These are phyloP conservation scores for Catocala fraxini DNA, from an alignment of 2,888 invertebrate species.

Conservation along the genomic window DNA sequence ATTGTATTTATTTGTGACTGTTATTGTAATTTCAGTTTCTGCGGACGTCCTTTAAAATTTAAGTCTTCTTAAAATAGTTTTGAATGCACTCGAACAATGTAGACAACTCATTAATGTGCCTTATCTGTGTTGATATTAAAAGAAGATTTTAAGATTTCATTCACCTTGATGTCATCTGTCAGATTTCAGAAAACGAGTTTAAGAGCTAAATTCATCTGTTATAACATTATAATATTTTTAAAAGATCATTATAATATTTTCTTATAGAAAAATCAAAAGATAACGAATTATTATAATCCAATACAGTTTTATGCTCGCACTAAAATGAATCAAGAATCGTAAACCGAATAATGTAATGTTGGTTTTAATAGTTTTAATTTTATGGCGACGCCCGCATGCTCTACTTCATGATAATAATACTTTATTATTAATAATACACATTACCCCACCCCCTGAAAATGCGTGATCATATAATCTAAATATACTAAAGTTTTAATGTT, in stretches of 20 bases:
- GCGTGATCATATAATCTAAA: background rate
- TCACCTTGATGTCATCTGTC: background rate
- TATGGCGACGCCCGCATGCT: slow-evolving; percentile 73
- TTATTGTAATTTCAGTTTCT: too few species aligned
- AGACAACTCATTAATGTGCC: too few species aligned
- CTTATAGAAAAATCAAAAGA: slow-evolving; percentile 31
- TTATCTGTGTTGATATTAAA: too few species aligned
- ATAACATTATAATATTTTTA: background rate
- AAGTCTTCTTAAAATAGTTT: too few species aligned
- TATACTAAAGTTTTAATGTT: slow-evolving; percentile 11
- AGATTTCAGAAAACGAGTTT: background rate
- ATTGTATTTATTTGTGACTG: too few species aligned
- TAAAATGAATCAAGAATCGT: slow-evolving; percentile 74
- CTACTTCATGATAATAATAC: slow-evolving; percentile 45
- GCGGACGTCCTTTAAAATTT: too few species aligned
- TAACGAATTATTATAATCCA: slow-evolving; percentile 57
- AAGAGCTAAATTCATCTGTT: slow-evolving; percentile 1
- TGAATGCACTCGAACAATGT: too few species aligned
- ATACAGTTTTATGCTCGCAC: slow-evolving; percentile 69
- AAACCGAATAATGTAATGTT: slow-evolving; percentile 70
- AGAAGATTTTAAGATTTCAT: too few species aligned
- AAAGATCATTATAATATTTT: slow-evolving; percentile 2
- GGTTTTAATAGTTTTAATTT: slow-evolving; percentile 65
- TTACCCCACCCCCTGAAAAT: slow-evolving; percentile 4
- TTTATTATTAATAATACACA: slow-evolving; percentile 31